Evolutionary conservation across 2,888 invertebrate genomes (phyloP).

Genomic region (Habrosyne pyritoides): DNA sequence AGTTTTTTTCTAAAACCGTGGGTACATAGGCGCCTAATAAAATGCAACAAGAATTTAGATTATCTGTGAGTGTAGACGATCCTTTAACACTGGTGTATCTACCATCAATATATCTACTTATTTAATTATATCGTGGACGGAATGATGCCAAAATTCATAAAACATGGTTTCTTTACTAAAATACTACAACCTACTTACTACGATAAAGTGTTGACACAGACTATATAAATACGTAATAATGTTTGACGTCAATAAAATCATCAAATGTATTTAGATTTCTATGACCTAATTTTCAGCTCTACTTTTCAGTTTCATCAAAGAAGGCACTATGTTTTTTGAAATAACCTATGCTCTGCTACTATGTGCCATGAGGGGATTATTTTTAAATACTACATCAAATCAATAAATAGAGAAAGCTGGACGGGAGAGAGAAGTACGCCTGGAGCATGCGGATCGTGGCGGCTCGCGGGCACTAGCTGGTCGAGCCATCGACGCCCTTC

Average conservation of each 20-base stretch:
- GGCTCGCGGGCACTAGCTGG: conserved; percentile 67
- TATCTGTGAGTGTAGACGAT: background rate
- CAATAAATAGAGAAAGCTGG: conserved; percentile 76
- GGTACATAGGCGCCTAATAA: background rate
- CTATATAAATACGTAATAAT: background rate
- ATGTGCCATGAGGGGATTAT: conserved; percentile 18
- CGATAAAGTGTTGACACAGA: background rate
- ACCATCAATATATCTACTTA: background rate
- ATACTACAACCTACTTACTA: background rate
- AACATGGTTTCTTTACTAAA: background rate
- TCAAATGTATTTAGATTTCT: no score
- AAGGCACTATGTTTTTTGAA: background rate
- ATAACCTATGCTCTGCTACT: background rate
- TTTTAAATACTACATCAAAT: conserved; percentile 13
- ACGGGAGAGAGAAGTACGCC: conserved; percentile 65
- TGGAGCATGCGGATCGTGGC: conserved; percentile 56
- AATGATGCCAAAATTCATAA: background rate
- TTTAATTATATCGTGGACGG: background rate
- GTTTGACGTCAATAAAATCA: background rate
- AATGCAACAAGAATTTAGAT: background rate
- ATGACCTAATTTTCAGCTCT: no score
- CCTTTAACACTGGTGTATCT: background rate
- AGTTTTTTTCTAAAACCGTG: background rate
- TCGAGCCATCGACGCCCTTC: conserved; percentile 56
- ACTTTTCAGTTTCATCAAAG: background rate